A percentile compares a stretch with the other conserved stretches of the same genome.
Evolutionary conservation across 2,113 vertebrate species (phyloP).

Genomic region (Neolamprologus fasciatus): DNA sequence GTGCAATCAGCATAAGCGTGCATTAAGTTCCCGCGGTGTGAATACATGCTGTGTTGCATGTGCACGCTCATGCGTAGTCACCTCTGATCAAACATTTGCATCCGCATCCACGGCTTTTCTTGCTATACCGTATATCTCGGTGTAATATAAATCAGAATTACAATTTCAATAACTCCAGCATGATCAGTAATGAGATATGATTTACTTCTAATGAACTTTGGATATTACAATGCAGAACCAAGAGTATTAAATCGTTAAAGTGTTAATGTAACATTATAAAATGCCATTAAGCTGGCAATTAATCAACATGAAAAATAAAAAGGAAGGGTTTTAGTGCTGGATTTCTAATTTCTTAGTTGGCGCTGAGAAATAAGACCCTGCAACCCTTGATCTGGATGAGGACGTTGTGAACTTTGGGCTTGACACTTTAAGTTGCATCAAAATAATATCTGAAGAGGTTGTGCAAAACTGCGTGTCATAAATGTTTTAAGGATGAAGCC

Average conservation of each 20-base stretch:
- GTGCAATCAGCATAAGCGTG: neutral
- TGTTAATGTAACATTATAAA: conserved; percentile 71
- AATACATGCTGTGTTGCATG: neutral
- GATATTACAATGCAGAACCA: conserved; percentile 56
- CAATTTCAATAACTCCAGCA: conserved; percentile 52
- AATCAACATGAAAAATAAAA: conserved; percentile 61
- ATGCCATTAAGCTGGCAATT: conserved; percentile 61
- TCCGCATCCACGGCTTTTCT: conserved; percentile 1
- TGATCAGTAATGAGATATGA: conserved; percentile 57
- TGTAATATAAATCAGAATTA: conserved; percentile 58
- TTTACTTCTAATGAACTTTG: conserved; percentile 70
- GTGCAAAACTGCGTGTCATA: neutral
- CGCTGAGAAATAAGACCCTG: neutral
- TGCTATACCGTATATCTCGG: neutral
- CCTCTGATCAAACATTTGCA: conserved; percentile 18
- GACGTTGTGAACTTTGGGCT: neutral
- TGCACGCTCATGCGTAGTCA: neutral
- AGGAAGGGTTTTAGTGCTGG: conserved; percentile 34
- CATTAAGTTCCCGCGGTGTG: neutral
- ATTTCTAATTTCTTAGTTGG: conserved; percentile 16
- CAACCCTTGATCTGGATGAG: neutral
- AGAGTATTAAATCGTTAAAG: conserved; percentile 65
- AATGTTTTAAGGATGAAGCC: neutral
- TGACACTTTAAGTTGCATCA: neutral
- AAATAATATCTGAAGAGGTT: neutral